A percentile compares a stretch with the other conserved stretches of the same genome.
These are phyloP conservation scores for Coranthus polyacanthus DNA, from an alignment of 2,797 vertebrate genomes.

Conservation along the genomic window DNA sequence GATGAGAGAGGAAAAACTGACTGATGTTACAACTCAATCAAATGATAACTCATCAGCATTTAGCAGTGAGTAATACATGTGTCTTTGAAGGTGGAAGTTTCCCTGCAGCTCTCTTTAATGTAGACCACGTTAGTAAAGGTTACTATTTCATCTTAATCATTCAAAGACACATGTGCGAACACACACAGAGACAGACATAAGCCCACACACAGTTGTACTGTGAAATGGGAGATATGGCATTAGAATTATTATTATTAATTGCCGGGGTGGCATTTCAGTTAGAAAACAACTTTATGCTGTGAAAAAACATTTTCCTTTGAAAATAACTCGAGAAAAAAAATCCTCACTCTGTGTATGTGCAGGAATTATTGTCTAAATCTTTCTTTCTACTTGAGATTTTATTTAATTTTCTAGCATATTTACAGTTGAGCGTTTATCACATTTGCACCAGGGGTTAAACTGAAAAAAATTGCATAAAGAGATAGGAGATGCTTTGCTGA, in stretches of 20 bases:
- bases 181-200: constrained; percentile 46
- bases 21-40: constrained; percentile 63
- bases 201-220: constrained; percentile 65
- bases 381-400: not conserved
- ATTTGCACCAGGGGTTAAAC: too few relatives aligned
- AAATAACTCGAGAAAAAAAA: constrained; percentile 6
- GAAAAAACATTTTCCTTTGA: constrained; percentile 37
- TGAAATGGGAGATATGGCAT: constrained; percentile 49
- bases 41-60: constrained; percentile 71
- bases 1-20: constrained; percentile 12
- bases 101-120: constrained; percentile 55
- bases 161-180: constrained; percentile 52
- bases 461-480: too few relatives aligned
- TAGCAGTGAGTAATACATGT: constrained; percentile 48
- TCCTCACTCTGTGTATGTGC: constrained; percentile 3
- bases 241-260: constrained; percentile 63
- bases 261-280: constrained; percentile 65
- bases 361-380: too few relatives aligned
- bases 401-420: constrained; percentile 7
- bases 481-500: too few relatives aligned
- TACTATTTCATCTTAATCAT: constrained; percentile 68
- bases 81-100: constrained; percentile 57
- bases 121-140: constrained; percentile 45
- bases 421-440: not conserved
- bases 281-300: constrained; percentile 53